Conservation (phyloP, 2,113 vertebrate genomes). For the Prietella phreatophila region DNA sequence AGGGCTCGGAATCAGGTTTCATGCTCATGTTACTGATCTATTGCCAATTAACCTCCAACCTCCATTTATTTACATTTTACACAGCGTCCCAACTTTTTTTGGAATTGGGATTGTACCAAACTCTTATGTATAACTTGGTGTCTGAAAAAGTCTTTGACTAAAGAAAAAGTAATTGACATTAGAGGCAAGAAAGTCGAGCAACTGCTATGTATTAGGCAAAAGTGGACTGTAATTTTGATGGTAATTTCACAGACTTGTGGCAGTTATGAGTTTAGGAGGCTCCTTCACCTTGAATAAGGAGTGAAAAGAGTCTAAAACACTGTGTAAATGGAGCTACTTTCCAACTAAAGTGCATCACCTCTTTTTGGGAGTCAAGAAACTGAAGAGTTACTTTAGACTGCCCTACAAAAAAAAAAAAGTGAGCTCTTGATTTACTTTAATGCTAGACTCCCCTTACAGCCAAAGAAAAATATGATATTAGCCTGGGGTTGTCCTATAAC, state of each 20-base stretch:
- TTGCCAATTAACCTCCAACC: too few species aligned
- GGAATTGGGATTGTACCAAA: neutral
- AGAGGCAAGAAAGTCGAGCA: neutral
- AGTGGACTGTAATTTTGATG: neutral
- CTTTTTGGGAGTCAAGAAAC: neutral
- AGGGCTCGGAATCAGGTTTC: neutral
- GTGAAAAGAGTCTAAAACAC: neutral
- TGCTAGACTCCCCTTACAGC: conserved; percentile 30
- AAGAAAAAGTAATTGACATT: neutral
- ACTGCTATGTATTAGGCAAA: neutral
- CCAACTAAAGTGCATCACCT: neutral
- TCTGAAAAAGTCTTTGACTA: neutral
- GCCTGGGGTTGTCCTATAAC: conserved; percentile 65
- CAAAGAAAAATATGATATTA: conserved; percentile 40
- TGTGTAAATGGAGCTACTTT: neutral
- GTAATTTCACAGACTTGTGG: neutral
- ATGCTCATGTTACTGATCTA: neutral
- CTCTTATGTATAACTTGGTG: neutral
- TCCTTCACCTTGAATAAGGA: neutral
- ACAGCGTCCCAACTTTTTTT: too few species aligned
- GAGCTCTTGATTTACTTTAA: conserved; percentile 55
- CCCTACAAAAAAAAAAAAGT: neutral
- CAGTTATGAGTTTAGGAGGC: neutral
- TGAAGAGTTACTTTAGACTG: neutral
- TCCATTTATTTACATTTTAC: too few species aligned